These are phyloP conservation scores for Xylocampa areola DNA, from an alignment of 2,888 invertebrate genomes.

Conservation along the genomic window DNA sequence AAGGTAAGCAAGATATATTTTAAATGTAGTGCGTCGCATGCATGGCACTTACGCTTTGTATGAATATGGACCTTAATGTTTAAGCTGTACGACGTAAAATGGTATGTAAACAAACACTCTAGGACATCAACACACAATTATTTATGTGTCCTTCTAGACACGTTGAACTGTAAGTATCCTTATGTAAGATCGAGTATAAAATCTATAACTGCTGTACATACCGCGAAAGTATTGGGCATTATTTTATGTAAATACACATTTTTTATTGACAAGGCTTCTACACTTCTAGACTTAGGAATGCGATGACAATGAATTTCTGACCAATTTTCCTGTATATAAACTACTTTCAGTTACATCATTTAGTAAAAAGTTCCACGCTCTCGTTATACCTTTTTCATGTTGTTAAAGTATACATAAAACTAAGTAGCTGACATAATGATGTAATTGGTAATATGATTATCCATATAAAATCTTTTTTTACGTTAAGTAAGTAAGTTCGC, in stretches of 20 bases:
- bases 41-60: constrained; percentile 65
- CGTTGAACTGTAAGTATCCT: constrained; percentile 61
- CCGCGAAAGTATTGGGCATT: constrained; percentile 64
- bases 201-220: constrained; percentile 82
- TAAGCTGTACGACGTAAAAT: constrained; percentile 42
- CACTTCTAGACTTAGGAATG: constrained; percentile 60
- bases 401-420: no score
- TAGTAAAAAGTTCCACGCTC: no score
- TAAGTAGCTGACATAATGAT: no score
- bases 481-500: no score
- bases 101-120: constrained; percentile 73
- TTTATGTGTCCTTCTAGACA: constrained; percentile 18
- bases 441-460: no score
- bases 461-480: no score
- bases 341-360: constrained; percentile 20
- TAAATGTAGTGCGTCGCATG: constrained; percentile 66
- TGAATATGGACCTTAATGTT: constrained; percentile 48
- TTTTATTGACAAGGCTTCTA: constrained; percentile 67
- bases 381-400: background rate
- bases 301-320: constrained; percentile 30
- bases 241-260: constrained; percentile 68
- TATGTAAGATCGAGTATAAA: constrained; percentile 45
- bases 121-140: constrained; percentile 50
- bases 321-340: constrained; percentile 33
- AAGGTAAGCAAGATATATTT: constrained; percentile 75